These are phyloP conservation scores for Pentamera pediparva DNA, from an alignment of 53 echinoderm and acorn worm species.

Conservation along the genomic window DNA sequence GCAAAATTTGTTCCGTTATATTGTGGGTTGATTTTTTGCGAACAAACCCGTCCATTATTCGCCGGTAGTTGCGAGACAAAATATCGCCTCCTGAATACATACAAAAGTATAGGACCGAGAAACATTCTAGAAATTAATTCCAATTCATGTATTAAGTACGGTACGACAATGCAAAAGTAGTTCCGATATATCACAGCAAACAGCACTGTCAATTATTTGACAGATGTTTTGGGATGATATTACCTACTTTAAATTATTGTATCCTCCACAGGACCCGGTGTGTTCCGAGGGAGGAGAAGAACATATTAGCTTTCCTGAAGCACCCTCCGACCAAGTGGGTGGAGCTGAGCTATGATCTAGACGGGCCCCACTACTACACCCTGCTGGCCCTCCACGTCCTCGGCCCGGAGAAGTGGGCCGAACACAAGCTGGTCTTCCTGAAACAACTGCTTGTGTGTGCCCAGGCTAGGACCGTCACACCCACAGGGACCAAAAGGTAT, in stretches of 20 bases:
- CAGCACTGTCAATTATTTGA: not conserved
- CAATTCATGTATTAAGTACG: no score
- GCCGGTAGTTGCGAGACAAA: not conserved
- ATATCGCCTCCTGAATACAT: not conserved
- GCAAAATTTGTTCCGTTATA: no score
- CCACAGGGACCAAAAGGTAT: constrained; percentile 70
- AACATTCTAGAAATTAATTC: no score
- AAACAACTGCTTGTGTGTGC: constrained; percentile 64
- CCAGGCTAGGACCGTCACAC: constrained; percentile 68
- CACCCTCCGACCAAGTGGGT: constrained; percentile 81
- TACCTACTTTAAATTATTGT: not conserved
- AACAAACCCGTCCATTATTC: no score
- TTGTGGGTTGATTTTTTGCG: no score
- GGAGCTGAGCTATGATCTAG: constrained; percentile 87
- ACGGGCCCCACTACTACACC: constrained; percentile 79
- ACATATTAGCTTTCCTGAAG: constrained; percentile 65
- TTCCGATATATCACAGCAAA: not conserved
- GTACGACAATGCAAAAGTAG: no score
- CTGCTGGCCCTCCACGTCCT: constrained; percentile 62
- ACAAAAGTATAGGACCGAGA: no score
- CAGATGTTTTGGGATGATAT: not conserved
- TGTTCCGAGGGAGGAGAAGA: constrained; percentile 93
- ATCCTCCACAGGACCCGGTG: constrained; percentile 68
- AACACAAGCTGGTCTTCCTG: constrained; percentile 54
- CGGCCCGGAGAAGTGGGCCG: constrained; percentile 77